These are phyloP conservation scores for Dermolepida albohirtum DNA, from an alignment of 2,888 invertebrate genomes.

Conservation along the genomic window DNA sequence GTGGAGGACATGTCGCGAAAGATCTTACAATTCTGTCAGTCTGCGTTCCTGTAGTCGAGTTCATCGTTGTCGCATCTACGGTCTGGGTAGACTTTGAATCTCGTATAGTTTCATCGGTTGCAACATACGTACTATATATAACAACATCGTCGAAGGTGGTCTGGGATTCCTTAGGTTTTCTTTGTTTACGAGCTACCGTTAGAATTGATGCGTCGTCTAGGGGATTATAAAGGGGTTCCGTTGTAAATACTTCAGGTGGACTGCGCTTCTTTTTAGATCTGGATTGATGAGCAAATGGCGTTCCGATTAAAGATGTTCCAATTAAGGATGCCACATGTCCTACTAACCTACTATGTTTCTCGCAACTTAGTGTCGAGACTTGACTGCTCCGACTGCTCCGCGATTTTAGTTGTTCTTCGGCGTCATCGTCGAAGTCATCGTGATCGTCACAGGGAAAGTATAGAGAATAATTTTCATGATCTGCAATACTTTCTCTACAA, in stretches of 20 bases:
- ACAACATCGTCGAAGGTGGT: conserved; percentile 20
- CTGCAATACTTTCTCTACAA: too few species aligned
- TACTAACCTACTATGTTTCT: too few species aligned
- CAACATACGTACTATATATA: conserved; percentile 31
- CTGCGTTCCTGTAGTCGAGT: conserved; percentile 25
- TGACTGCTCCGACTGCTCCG: too few species aligned
- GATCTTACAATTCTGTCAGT: conserved; percentile 21
- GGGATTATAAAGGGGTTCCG: background rate
- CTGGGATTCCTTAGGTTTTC: conserved; percentile 23
- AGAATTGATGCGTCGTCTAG: background rate
- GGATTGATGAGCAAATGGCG: too few species aligned
- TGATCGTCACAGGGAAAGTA: too few species aligned
- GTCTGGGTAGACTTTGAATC: conserved; percentile 40
- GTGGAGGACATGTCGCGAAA: conserved; percentile 19
- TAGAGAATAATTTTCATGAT: too few species aligned
- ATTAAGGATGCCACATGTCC: too few species aligned
- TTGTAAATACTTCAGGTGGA: background rate
- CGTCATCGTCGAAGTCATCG: too few species aligned
- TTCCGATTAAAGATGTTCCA: too few species aligned
- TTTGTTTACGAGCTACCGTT: background rate
- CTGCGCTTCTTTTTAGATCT: background rate
- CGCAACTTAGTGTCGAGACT: too few species aligned
- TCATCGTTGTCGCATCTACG: conserved; percentile 21
- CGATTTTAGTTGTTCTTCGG: too few species aligned
- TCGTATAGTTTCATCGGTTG: conserved; percentile 15